These are phyloP conservation scores for Arizona elegans DNA, from an alignment of 2,113 vertebrate species.

Conservation along the genomic window DNA sequence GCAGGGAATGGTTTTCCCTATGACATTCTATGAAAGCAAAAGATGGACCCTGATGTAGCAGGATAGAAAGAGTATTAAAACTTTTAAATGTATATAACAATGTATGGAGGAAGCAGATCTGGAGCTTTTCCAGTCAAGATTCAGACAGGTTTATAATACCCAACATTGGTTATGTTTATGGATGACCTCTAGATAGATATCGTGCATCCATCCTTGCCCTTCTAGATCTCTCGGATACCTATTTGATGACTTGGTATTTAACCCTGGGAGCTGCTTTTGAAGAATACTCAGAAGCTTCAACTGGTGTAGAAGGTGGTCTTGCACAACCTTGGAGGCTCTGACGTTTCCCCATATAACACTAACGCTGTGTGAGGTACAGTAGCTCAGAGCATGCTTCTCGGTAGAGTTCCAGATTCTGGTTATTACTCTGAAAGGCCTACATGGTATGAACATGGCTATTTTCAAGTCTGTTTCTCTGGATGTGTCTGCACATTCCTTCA, in stretches of 20 bases:
- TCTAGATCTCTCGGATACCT: neutral
- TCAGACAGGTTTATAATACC: neutral
- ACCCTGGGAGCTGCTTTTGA: neutral
- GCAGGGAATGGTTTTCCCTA: neutral
- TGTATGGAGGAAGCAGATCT: no score
- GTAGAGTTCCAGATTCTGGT: neutral
- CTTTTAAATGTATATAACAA: neutral
- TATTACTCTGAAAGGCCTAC: neutral
- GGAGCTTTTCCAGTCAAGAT: neutral
- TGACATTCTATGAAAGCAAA: neutral
- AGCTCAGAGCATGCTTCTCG: neutral
- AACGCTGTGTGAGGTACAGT: neutral
- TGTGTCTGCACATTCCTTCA: neutral
- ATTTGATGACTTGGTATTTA: neutral
- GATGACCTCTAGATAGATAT: neutral
- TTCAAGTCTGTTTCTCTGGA: neutral
- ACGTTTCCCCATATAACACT: neutral
- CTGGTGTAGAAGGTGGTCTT: neutral
- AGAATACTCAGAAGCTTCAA: neutral
- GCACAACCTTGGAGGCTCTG: neutral
- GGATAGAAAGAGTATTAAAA: neutral
- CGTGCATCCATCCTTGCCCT: neutral
- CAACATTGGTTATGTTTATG: neutral
- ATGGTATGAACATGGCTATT: neutral
- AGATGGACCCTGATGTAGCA: neutral